Conservation (phyloP, 2,888 invertebrate genomes). For the Cephus sareptanus region DNA sequence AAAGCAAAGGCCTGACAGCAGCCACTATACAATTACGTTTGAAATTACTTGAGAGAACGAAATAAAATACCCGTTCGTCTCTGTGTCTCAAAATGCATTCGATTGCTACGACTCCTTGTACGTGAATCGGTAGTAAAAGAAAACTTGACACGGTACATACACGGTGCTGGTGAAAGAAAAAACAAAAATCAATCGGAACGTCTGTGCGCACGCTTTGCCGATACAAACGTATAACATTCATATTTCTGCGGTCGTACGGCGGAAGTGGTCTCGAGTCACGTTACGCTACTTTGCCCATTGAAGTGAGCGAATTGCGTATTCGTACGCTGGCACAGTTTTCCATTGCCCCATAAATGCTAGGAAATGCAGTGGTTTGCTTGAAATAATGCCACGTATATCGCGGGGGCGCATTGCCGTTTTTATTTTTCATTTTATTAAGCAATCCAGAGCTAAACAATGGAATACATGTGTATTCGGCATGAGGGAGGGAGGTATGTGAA, state of each 20-base stretch:
- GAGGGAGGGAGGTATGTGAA: background rate
- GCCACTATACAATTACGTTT: no score
- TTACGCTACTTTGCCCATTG: conserved; percentile 27
- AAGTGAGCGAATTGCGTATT: conserved; percentile 37
- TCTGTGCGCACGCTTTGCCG: background rate
- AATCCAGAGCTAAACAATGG: background rate
- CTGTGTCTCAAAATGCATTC: background rate
- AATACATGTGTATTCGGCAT: background rate
- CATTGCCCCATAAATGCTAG: conserved; percentile 29
- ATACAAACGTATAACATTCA: conserved; percentile 27
- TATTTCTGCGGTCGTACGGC: conserved; percentile 22
- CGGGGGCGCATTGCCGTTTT: background rate
- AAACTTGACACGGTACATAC: background rate
- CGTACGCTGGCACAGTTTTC: conserved; percentile 39
- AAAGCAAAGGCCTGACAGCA: no score
- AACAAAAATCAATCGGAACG: conserved; percentile 24
- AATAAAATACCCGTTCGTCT: background rate
- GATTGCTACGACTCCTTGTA: background rate
- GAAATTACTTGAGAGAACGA: background rate
- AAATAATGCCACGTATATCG: background rate
- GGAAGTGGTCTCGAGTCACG: conserved; percentile 20
- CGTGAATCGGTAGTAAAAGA: no score
- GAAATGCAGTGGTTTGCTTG: conserved; percentile 27
- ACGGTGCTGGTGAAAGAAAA: conserved; percentile 24
- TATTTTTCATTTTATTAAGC: background rate